Evolutionary conservation across 2,888 invertebrate species (phyloP).

Genomic region (Epinotia ramella): DNA sequence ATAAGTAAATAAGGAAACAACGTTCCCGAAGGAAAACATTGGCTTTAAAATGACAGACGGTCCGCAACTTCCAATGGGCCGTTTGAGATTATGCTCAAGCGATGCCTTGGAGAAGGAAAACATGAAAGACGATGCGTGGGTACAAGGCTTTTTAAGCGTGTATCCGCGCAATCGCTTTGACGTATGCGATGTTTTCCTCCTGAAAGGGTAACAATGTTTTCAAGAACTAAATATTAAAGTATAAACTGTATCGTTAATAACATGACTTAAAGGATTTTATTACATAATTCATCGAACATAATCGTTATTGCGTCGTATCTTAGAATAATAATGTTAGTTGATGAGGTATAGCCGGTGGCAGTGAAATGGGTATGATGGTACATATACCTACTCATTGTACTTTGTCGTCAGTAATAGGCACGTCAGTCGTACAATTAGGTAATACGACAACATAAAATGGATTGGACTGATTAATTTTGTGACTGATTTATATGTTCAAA

Average conservation of each 20-base stretch:
- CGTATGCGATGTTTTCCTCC: constrained; percentile 70
- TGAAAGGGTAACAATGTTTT: constrained; percentile 75
- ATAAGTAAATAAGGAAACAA: constrained; percentile 62
- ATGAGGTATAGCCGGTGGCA: constrained; percentile 54
- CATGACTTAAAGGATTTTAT: constrained; percentile 38
- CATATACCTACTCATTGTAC: constrained; percentile 55
- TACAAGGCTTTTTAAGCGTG: constrained; percentile 66
- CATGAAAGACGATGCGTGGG: constrained; percentile 72
- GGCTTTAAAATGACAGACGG: constrained; percentile 68
- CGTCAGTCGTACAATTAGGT: constrained; percentile 51
- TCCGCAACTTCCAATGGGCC: constrained; percentile 82
- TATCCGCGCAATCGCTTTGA: constrained; percentile 73
- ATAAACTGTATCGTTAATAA: constrained; percentile 39
- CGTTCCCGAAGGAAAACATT: constrained; percentile 65
- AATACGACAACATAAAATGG: constrained; percentile 46
- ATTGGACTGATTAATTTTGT: constrained; percentile 45
- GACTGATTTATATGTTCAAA: constrained; percentile 45
- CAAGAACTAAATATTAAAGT: constrained; percentile 57
- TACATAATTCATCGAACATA: constrained; percentile 40
- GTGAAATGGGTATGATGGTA: constrained; percentile 50
- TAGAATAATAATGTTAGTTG: constrained; percentile 44
- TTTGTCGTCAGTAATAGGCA: constrained; percentile 55
- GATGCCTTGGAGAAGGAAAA: constrained; percentile 73
- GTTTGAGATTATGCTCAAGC: constrained; percentile 66
- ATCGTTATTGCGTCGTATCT: constrained; percentile 45